phyloP scores from a whole-genome alignment of 1,140 invertebrate species.

The Habropoda laboriosa region DNA sequence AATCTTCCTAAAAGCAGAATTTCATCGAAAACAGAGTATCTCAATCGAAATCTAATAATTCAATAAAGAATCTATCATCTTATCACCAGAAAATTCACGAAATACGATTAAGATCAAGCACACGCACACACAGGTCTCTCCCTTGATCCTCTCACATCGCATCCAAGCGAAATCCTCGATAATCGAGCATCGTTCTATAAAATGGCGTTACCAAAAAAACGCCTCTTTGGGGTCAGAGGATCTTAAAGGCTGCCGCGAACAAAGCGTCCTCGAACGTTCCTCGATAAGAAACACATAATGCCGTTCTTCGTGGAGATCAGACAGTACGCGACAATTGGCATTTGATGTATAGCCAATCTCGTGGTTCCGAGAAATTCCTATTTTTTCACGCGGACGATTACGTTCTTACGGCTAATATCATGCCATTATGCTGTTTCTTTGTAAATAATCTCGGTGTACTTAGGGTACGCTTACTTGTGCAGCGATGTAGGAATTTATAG shows the following conservation, averaged over 20 bases:
- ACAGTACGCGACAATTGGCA: slow-evolving; percentile 2
- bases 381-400: slow-evolving; percentile 37
- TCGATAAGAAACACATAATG: slow-evolving; percentile 12
- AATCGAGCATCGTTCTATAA: too few relatives aligned
- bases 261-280: slow-evolving; percentile 1
- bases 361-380: slow-evolving; percentile 44
- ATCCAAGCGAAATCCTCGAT: slow-evolving; percentile 3
- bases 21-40: too few relatives aligned
- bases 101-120: too few relatives aligned
- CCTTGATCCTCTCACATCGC: not conserved
- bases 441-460: slow-evolving; percentile 30
- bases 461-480: too few relatives aligned
- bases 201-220: too few relatives aligned
- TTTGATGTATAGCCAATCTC: slow-evolving; percentile 25
- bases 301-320: not conserved
- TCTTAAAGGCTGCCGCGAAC: too few relatives aligned
- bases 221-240: too few relatives aligned
- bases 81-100: too few relatives aligned
- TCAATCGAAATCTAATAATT: too few relatives aligned
- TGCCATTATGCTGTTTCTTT: slow-evolving; percentile 32
- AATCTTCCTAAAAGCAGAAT: too few relatives aligned
- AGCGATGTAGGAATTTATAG: slow-evolving; percentile 1
- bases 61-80: too few relatives aligned
- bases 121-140: too few relatives aligned
- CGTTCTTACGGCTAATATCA: slow-evolving; percentile 15